phyloP scores from a whole-genome alignment of 2,888 invertebrate genomes.

The Hemistola chrysoprasaria region DNA sequence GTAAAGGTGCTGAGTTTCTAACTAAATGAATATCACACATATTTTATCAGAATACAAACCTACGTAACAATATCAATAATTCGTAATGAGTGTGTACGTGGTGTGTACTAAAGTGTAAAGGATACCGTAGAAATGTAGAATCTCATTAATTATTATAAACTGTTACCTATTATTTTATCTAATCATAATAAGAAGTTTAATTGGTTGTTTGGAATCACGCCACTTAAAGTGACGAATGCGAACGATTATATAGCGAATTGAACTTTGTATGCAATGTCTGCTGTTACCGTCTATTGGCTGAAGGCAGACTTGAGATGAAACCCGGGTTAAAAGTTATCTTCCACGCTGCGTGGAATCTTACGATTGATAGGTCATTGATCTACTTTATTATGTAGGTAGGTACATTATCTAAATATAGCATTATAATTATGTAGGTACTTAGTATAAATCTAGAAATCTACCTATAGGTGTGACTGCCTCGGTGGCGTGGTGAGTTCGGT shows the following conservation, averaged over 20 bases:
- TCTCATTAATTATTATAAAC: too few species aligned
- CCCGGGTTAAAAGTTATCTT: slow-evolving; percentile 29
- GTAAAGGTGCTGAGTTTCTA: too few species aligned
- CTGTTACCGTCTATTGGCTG: slow-evolving; percentile 23
- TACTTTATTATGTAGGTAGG: neutral
- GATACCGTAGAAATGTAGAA: slow-evolving; percentile 31
- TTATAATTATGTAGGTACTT: too few species aligned
- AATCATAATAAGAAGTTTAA: slow-evolving; percentile 57
- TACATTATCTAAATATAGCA: neutral
- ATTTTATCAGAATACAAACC: too few species aligned
- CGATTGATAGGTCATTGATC: slow-evolving; percentile 27
- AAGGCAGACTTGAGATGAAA: slow-evolving; percentile 20
- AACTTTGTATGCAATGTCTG: slow-evolving; percentile 49
- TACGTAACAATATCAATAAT: too few species aligned
- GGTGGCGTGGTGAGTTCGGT: too few species aligned
- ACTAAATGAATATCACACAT: too few species aligned
- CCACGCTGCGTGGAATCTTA: slow-evolving; percentile 17
- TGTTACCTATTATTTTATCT: slow-evolving; percentile 60
- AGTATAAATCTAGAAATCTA: too few species aligned
- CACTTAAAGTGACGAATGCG: slow-evolving; percentile 62
- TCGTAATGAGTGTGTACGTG: too few species aligned
- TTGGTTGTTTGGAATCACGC: slow-evolving; percentile 72
- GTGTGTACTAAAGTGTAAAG: too few species aligned
- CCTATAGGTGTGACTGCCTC: too few species aligned
- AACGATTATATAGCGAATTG: slow-evolving; percentile 47